A percentile compares a stretch with the other conserved stretches of the same genome.
Evolutionary conservation across 37 sponge, comb jelly and placozoan species (phyloP).

Genomic region (Oopsacas minuta): DNA sequence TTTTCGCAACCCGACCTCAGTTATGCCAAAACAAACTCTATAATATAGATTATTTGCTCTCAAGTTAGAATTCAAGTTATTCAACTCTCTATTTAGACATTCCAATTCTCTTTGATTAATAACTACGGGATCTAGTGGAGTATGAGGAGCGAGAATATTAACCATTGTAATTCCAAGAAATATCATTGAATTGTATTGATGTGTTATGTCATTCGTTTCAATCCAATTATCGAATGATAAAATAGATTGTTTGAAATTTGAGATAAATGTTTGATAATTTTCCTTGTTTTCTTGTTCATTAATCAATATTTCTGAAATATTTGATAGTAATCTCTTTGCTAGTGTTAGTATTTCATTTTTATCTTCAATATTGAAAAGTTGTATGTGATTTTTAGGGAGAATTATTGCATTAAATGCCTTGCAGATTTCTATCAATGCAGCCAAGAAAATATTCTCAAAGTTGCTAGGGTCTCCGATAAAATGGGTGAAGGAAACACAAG

Average conservation of each 20-base stretch:
- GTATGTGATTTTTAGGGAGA: not conserved
- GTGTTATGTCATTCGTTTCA: not conserved
- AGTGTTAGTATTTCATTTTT: not conserved
- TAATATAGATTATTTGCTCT: not conserved
- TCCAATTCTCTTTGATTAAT: not conserved
- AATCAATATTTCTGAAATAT: not conserved
- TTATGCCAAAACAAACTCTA: not conserved
- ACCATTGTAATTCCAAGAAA: slow-evolving; percentile 23
- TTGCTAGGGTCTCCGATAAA: not conserved
- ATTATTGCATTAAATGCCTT: not conserved
- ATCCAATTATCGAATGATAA: not conserved
- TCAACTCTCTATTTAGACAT: slow-evolving; percentile 17
- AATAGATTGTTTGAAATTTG: not conserved
- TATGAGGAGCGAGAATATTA: slow-evolving; percentile 20
- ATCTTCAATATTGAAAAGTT: not conserved
- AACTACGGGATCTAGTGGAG: slow-evolving; percentile 33
- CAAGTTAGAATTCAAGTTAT: not conserved
- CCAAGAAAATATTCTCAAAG: not conserved
- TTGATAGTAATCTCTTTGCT: not conserved
- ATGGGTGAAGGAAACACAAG: not conserved
- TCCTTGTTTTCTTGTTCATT: not conserved
- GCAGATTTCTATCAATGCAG: not conserved
- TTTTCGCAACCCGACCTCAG: not conserved
- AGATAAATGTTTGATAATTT: not conserved
- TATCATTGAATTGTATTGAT: slow-evolving; percentile 9